Evolutionary conservation across 2,888 invertebrate species (phyloP), one percentile per base, ranked within the genome.

Genomic region (Coleophora flavipennella): DNA sequence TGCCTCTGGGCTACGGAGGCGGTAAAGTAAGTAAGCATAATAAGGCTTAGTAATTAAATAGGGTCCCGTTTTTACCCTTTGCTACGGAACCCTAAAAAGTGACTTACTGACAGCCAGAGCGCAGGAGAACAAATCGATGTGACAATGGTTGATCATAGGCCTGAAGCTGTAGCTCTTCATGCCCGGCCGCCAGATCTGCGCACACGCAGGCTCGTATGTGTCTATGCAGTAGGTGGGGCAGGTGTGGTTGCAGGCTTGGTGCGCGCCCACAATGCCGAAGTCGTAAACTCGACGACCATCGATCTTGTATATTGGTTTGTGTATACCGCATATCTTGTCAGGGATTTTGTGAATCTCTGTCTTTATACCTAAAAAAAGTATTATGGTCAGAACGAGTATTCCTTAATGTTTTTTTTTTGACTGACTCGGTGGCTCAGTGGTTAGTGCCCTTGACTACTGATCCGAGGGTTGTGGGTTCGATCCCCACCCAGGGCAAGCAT

Each of bases 121-220:
- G 47, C 81, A 83, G 1, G 81, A 83, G 31, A 62, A 66, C 53
- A 81, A 45, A 38, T 83, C 81, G n/a, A 80, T 64, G 44, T 83
- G 81, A 41, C 81, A 83, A 42, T 83, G 81, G 45, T 83, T 83
- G 36, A 83, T 56, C 73, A 81, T 78, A 0, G 69, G 53, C 25
- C 61, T 57, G 31, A 43, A 51, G 0, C 28, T 49, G 29, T 41
- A 63, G 0, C 35, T 33, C 4, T 36, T 27, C 55, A 50, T 58
- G 13, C 13, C 28, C 1, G 44, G 46, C 2, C 51, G 53, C 68
- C 64, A 74, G 31, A 80, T 73, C 38, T 62, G 49, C 4, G 77
- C 80, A 40, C 81, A 83, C 1, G 64, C 75, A 0, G 81, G 81
- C 3, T 69, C 64, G 46, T 80, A 83, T 0, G 58, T 58, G 31